phyloP scores from a whole-genome alignment of 2,113 vertebrate genomes.

The Tyto alba region DNA sequence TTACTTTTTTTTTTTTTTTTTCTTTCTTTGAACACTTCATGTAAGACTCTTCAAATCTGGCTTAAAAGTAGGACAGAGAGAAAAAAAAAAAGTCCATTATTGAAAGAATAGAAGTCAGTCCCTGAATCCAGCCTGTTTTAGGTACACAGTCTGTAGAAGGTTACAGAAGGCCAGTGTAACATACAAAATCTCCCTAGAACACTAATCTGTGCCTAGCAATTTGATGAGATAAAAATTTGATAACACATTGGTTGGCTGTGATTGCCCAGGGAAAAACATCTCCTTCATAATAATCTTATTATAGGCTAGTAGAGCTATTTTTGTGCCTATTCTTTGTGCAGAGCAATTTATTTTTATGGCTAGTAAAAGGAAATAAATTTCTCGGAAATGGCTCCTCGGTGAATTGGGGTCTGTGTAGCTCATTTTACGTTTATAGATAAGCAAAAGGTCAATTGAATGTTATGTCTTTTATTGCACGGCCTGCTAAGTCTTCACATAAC shows the following conservation, averaged over 20 bases:
- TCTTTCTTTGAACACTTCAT: background rate
- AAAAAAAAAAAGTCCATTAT: background rate
- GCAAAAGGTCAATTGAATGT: slow-evolving; percentile 79
- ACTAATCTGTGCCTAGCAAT: background rate
- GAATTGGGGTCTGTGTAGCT: slow-evolving; percentile 54
- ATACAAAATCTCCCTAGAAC: background rate
- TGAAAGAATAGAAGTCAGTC: background rate
- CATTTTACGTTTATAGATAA: slow-evolving; percentile 77
- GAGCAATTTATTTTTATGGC: slow-evolving; percentile 78
- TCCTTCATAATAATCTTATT: slow-evolving; percentile 67
- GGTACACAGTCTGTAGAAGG: background rate
- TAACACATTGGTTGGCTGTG: background rate
- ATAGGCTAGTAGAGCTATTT: slow-evolving; percentile 12
- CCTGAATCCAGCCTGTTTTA: background rate
- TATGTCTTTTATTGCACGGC: slow-evolving; percentile 44
- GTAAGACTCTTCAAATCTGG: background rate
- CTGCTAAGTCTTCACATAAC: background rate
- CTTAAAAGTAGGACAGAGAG: background rate
- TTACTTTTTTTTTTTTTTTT: background rate
- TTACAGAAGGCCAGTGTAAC: background rate
- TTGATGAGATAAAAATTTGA: slow-evolving; percentile 34
- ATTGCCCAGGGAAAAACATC: slow-evolving; percentile 56
- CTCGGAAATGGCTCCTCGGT: slow-evolving; percentile 50
- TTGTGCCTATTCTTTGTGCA: slow-evolving; percentile 1
- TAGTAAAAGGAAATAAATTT: slow-evolving; percentile 76